Base-by-base conservation (phyloP, 2,888 invertebrate species). In the Koerneria pararmatus region DNA sequence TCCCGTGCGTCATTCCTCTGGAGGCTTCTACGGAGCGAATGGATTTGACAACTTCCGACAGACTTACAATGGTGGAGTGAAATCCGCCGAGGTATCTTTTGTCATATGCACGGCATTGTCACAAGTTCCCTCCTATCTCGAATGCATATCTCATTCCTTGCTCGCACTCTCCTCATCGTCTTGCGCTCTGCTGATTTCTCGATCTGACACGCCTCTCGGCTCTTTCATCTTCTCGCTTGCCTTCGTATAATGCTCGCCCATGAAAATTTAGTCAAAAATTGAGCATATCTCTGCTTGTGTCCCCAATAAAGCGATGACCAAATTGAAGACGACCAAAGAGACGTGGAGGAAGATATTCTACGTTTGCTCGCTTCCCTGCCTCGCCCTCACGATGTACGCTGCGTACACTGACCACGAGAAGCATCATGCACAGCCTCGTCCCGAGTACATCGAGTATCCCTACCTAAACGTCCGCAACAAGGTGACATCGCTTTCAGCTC, bases 311-410 rank as follows among this genome's bases (percentile, higher is more conserved):
- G n/a, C n/a, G n/a, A n/a, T n/a, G n/a, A n/a, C n/a, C n/a, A n/a
- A n/a, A n/a, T n/a, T n/a, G n/a, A n/a, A n/a, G 54, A 29, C 70
- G 63, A 74, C 79, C 48, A 73, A 69, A 59, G 69, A 73, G 57
- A 79, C 78, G 53, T 80, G 80, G 80, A 74, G 70, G 69, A 80
- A 80, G 74, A 79, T 80, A 71, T 80, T 80, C 74, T 79, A 69
- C 72, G 69, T 77, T 56, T 72, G 73, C 59, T 77, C 79, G 37
- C 66, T 80, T 57, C 80, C 80, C 57, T 80, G 80, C 73, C 58
- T 80, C 53, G 70, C 74, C 54, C 70, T 80, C 64, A 74, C 79
- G 61, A 76, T 79, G 76, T 80, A 76, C 59, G 79, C 77, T 56
- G 76, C 76, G 56, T 72, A 64, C 69, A 60, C 57, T 34, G 78